Base-by-base conservation (phyloP, 2,797 vertebrate genomes). In the Macroramphosus scolopax region DNA sequence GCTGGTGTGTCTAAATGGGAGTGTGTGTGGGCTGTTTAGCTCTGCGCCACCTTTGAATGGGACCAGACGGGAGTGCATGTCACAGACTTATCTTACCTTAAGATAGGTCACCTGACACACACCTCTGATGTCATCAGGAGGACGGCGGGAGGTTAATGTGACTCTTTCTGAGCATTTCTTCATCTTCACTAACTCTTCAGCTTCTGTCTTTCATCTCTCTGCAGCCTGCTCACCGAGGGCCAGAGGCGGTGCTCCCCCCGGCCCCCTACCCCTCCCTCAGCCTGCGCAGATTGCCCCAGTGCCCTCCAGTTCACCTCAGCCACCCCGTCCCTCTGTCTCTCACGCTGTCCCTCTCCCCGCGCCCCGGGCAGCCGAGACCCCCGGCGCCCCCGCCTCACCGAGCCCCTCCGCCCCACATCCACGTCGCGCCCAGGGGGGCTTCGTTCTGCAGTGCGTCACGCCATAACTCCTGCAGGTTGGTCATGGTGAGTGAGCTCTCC, bases 231-330 rank as follows among this genome's bases (percentile, higher is more conserved):
- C 80, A 80, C n/a, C 71, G 73, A 6, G 54, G 81, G 46, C 57
- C 81, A 1, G 83, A 84, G 58, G 51, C 72, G 3, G 63, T 43
- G 43, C 70, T 76, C 30, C 75, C 79, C 0, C 63, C 72, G 0
- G 70, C 55, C 14, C 72, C 73, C 5, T 85, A 70, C 63, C 72
- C 87, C 18, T 72, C 84, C 26, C 90, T 92, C 5, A 76, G 52
- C 55, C 73, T 92, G 1, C 80, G 81, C 58, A 61, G 89, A 29
- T 73, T 87, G 0, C 90, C 89, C 10, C 91, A 85, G 0, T 91
- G 91, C 49, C 91, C 90, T 26, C 77, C 89, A 0, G 68, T 88
- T 13, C 89, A 93, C 83, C 92, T 94, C 68, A 92, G 90, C 50
- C 83, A 82, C 59, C 59, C 82, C 0, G 77, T 85, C 51, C 81